A percentile compares a stretch with the other conserved stretches of the same genome.
Conservation (phyloP, 2,797 vertebrate species). For the Todus mexicanus region DNA sequence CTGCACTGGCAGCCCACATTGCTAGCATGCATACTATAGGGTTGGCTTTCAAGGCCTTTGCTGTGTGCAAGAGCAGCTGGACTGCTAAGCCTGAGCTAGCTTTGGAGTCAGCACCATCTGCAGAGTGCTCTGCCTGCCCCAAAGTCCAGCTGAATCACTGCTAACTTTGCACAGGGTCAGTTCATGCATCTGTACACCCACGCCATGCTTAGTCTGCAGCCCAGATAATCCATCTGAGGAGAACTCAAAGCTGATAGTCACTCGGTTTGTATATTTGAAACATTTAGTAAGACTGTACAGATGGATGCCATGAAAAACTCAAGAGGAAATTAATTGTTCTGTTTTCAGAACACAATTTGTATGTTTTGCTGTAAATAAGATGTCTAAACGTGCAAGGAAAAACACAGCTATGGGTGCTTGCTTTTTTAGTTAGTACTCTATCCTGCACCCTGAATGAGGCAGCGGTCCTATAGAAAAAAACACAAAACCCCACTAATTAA, state of each 20-base stretch:
- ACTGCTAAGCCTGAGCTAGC: background rate
- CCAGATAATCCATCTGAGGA: background rate
- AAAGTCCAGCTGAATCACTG: background rate
- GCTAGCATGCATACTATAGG: fast-evolving
- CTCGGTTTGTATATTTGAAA: background rate
- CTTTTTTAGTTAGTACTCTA: background rate
- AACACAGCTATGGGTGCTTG: background rate
- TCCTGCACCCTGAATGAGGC: background rate
- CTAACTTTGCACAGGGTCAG: background rate
- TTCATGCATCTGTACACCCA: fast-evolving
- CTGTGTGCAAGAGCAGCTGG: background rate
- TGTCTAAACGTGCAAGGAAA: background rate
- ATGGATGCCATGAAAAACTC: background rate
- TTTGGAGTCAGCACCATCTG: background rate
- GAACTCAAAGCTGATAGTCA: background rate
- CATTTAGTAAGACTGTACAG: background rate
- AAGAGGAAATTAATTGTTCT: background rate
- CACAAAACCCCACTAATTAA: background rate
- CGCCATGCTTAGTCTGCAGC: background rate
- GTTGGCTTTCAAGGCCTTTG: fast-evolving
- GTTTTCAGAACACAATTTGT: background rate
- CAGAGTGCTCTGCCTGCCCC: background rate
- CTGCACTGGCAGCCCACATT: fast-evolving
- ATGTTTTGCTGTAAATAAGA: background rate
- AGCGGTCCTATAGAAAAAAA: background rate